These are phyloP conservation scores for Corythornis madagascariensis DNA, from an alignment of 2,113 vertebrate genomes.

Conservation along the genomic window DNA sequence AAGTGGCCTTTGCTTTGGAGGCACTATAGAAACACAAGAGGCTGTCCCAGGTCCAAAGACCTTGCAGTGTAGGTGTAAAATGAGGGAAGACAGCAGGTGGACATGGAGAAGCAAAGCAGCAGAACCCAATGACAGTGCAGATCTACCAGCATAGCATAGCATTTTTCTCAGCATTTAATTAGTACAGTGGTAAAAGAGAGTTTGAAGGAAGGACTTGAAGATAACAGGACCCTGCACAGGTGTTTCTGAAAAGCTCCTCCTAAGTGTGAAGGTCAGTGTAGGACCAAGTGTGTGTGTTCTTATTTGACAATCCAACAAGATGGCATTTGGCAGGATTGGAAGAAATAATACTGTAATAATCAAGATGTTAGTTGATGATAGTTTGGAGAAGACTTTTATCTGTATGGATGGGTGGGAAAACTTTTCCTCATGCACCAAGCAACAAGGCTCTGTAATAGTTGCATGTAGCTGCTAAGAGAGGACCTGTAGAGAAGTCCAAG, in stretches of 20 bases:
- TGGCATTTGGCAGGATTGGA: background rate
- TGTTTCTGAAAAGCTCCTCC: background rate
- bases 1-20: background rate
- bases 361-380: background rate
- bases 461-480: background rate
- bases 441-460: background rate
- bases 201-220: background rate
- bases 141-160: background rate
- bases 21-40: background rate
- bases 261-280: background rate
- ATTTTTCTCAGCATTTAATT: background rate
- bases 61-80: background rate
- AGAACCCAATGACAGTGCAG: background rate
- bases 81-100: background rate
- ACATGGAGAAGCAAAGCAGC: background rate
- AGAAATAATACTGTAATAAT: background rate
- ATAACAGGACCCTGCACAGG: background rate
- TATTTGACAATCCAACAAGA: background rate
- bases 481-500: background rate
- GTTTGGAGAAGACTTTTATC: background rate
- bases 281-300: background rate
- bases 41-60: background rate
- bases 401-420: background rate
- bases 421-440: background rate
- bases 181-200: background rate